phyloP scores from a whole-genome alignment of 1,140 invertebrate species.

The Heliconius hermathena region DNA sequence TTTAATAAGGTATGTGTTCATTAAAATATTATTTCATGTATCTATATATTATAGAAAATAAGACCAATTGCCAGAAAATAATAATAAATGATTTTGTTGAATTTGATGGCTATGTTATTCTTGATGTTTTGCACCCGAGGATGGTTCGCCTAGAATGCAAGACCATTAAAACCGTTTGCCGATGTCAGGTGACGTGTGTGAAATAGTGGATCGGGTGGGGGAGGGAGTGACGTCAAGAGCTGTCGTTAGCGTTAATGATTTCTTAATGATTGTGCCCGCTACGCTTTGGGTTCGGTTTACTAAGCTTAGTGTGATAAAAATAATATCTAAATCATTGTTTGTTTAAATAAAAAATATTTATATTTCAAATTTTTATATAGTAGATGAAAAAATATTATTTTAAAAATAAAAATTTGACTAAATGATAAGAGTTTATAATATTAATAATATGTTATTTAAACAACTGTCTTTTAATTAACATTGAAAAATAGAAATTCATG shows the following conservation, averaged over 20 bases:
- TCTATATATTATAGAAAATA: too few relatives aligned
- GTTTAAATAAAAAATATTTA: not conserved
- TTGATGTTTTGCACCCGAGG: conserved; percentile 17
- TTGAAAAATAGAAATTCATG: not conserved
- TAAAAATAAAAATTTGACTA: not conserved
- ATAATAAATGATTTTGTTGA: not conserved
- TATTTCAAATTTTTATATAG: not conserved
- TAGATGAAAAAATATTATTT: not conserved
- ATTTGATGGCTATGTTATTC: not conserved
- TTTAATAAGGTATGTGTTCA: not conserved
- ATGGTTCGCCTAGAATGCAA: conserved; percentile 29
- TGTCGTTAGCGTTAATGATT: conserved; percentile 73
- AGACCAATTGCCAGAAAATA: not conserved
- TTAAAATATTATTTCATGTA: not conserved
- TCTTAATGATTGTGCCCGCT: conserved; percentile 71
- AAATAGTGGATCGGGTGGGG: conserved; percentile 40
- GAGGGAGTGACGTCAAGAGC: conserved; percentile 44
- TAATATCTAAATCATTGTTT: conserved; percentile 12
- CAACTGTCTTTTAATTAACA: not conserved
- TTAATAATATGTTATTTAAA: not conserved
- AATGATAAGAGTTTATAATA: not conserved
- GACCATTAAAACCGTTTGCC: conserved; percentile 38
- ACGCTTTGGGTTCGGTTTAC: conserved; percentile 30
- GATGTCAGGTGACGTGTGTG: conserved; percentile 35
- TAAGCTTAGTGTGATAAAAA: conserved; percentile 4